Evolutionary conservation across 2,888 invertebrate genomes (phyloP), one percentile per base, ranked within the genome.

Genomic region (Labia minor): DNA sequence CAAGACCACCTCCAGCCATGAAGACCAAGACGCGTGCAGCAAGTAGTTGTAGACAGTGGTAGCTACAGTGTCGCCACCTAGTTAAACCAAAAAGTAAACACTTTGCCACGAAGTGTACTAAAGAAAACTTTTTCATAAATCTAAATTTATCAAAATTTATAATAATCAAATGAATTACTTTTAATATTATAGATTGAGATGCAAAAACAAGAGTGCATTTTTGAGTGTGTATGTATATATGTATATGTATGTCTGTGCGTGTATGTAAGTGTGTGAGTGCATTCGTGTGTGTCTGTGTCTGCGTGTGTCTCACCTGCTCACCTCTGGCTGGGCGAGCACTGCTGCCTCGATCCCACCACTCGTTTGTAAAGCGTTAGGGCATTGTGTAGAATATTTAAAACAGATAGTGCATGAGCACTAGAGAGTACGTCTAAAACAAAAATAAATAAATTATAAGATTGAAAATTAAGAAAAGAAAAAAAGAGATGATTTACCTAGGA

Each of bases 351-450:
- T 64, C 81, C 84, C 62, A 82, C 81, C 64, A 83, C 83, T 67
- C 84, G 76, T 73, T 84, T 83, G 74, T 84, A 83, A 75, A 83
- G 79, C 4, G 84, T 84, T 70, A 84, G 80, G 61, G 83, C 80
- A 73, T 83, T 83, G 74, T 83, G 82, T 63, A 84, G 77, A 66
- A 82, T 80, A 71, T 81, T 81, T 67, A 84, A 76, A 62, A 84
- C 79, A 68, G 79, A 78, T 70, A 79, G 76, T 1, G 81, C 81
- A 70, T 81, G 79, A 37, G 76, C 74, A 67, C 73, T 74, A 18
- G 76, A 75, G 70, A 77, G 71, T 21, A 76, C 74, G 65, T 75
- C 77, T 76, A 74, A n/a, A 49, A 49, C n/a, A 21, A 65, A 19
- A 19, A 14, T 14, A 18, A 33, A 19, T 14, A 14, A 49, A 64